Evolutionary conservation across 2,113 vertebrate species (phyloP), one percentile per base, ranked within the genome.

Genomic region (Cinclus cinclus): DNA sequence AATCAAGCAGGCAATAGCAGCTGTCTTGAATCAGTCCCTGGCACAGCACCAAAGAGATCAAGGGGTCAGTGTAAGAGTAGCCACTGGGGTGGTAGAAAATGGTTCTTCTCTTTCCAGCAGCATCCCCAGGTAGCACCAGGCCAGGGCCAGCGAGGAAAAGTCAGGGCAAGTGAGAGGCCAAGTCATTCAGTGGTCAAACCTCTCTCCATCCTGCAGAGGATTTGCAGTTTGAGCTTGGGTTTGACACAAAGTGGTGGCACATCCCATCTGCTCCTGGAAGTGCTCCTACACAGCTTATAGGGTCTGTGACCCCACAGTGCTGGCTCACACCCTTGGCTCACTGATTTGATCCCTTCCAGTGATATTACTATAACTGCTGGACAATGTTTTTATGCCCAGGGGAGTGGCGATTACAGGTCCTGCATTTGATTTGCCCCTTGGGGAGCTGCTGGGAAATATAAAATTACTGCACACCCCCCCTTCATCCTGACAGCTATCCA

Each of bases 101-200:
- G 96, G 97, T 3, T 98, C 95, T 63, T 98, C 98, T 75, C 97
- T 98, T 94, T 99, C 98, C 93, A 99, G 94, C 95, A 99, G 97
- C 97, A 99, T 96, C 56, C 98, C 98, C 21, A 98, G 90, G 28
- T 98, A 99, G 96, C 98, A 98, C 98, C 98, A 99, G 94, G 98
- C 92, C 33, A 99, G 95, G 78, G 98, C 98, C 98, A 76, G 44
- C 88, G 58, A 64, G 31, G 37, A 75, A 39, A 76, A 37, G 55
- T 30, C 41, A 79, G 41, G 68, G 56, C 22, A 68, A n/a, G 42
- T 15, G 35, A 83, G 65, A 33, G 8, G 25, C 60, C 22, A 65
- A 42, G 47, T 27, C 15, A 49, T 30, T 75, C 52, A 30, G 35
- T 3, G 3, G 25, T 50, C 3, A 4, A 84, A 87, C 52, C 19